Percentiles rank a stretch among this genome's conserved stretches.
These are phyloP conservation scores for Bryconaethiops microstoma DNA, from an alignment of 2,797 vertebrate species.

Conservation along the genomic window DNA sequence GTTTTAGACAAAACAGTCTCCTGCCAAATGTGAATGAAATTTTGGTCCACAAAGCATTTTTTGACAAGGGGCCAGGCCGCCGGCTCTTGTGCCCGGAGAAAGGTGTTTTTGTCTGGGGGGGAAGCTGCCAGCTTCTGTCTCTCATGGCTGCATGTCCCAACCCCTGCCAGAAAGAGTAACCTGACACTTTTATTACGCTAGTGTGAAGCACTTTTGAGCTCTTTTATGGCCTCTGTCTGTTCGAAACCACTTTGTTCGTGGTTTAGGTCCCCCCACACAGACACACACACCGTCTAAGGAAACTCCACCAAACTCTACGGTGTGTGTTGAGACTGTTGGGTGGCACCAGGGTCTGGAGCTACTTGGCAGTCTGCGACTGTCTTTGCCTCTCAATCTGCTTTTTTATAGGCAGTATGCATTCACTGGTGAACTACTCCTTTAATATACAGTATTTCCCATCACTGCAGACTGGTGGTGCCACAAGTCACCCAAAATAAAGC, in stretches of 20 bases:
- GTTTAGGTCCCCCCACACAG: conserved; percentile 68
- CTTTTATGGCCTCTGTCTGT: conserved; percentile 72
- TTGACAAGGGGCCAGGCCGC: conserved; percentile 72
- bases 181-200: conserved; percentile 75
- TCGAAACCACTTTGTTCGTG: conserved; percentile 62
- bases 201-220: conserved; percentile 76
- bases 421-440: background rate
- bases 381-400: background rate
- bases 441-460: background rate
- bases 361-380: conserved; percentile 6
- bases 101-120: conserved; percentile 81
- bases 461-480: background rate
- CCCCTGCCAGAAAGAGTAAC: conserved; percentile 72
- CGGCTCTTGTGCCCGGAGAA: conserved; percentile 72
- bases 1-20: conserved; percentile 79
- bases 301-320: conserved; percentile 51
- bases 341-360: conserved; percentile 8
- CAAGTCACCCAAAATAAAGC: conserved; percentile 9
- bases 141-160: conserved; percentile 61
- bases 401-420: background rate
- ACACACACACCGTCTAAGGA: conserved; percentile 57
- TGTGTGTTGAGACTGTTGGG: conserved; percentile 23
- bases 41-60: conserved; percentile 64
- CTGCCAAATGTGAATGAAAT: conserved; percentile 69
- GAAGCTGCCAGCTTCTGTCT: conserved; percentile 64